phyloP scores from a whole-genome alignment of 2,888 invertebrate genomes.

The Prosopocoilus inquinatus region DNA sequence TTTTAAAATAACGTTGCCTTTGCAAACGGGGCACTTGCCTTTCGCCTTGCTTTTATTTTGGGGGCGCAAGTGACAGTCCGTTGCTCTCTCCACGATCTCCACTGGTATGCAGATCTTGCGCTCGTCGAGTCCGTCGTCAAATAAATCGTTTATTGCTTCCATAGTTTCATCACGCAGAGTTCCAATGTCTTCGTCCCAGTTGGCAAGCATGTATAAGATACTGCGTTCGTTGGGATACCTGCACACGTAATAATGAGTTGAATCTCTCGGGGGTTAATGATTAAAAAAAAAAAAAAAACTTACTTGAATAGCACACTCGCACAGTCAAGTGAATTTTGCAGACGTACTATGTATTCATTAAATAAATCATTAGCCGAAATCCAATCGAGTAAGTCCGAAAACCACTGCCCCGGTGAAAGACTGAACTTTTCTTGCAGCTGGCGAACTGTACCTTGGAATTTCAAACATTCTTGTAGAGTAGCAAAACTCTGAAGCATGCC shows the following conservation, averaged over 20 bases:
- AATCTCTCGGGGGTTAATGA: not conserved
- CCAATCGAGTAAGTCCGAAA: conserved; percentile 46
- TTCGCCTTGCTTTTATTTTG: conserved; percentile 32
- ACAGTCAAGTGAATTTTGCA: not conserved
- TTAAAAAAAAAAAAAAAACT: not conserved
- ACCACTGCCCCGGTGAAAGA: conserved; percentile 47
- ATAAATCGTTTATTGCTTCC: conserved; percentile 35
- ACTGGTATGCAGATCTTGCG: conserved; percentile 23
- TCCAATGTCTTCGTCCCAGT: conserved; percentile 40
- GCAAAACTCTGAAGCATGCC: conserved; percentile 20
- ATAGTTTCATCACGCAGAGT: conserved; percentile 42
- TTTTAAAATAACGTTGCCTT: conserved; percentile 48
- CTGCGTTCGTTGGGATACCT: conserved; percentile 13
- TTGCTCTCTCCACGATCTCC: conserved; percentile 52
- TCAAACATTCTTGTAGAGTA: conserved; percentile 26
- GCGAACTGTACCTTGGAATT: conserved; percentile 25
- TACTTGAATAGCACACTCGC: conserved; percentile 2
- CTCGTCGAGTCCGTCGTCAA: conserved; percentile 21
- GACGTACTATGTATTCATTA: conserved; percentile 30
- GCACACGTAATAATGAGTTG: not conserved
- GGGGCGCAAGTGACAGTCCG: conserved; percentile 58
- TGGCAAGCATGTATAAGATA: conserved; percentile 12
- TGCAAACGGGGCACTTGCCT: conserved; percentile 50
- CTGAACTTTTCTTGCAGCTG: conserved; percentile 33
- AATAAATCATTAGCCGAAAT: conserved; percentile 34